Evolutionary conservation across 2,888 invertebrate genomes (phyloP).

Genomic region (Pinctada fucata): DNA sequence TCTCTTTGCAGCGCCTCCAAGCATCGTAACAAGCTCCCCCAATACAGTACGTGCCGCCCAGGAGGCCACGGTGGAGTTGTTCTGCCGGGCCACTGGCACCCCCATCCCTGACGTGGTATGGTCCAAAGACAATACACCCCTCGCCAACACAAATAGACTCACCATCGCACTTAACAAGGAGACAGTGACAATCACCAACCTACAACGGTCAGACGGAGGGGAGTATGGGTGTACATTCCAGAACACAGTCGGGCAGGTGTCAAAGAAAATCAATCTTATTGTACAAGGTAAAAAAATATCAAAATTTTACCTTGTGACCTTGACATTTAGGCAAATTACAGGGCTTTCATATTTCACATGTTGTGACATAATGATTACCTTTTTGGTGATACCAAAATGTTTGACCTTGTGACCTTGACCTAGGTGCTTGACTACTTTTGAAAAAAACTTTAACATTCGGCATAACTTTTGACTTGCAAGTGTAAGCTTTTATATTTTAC

Average conservation of each 20-base stretch:
- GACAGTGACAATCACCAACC: conserved; percentile 91
- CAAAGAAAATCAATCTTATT: conserved; percentile 95
- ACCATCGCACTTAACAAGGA: conserved; percentile 52
- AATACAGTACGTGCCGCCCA: conserved; percentile 58
- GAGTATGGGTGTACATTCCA: conserved; percentile 97
- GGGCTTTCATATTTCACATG: too few relatives aligned
- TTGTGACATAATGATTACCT: too few relatives aligned
- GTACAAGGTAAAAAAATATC: conserved; percentile 82
- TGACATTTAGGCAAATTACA: too few relatives aligned
- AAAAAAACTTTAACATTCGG: too few relatives aligned
- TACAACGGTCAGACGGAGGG: conserved; percentile 95
- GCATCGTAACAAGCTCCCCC: conserved; percentile 60
- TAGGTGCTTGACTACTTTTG: too few relatives aligned
- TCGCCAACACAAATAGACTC: conserved; percentile 54
- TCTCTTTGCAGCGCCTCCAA: conserved; percentile 64
- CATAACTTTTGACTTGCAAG: too few relatives aligned
- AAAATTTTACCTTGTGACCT: too few relatives aligned
- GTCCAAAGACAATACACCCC: conserved; percentile 83
- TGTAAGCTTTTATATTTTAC: too few relatives aligned
- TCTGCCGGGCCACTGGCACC: conserved; percentile 95
- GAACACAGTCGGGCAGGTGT: conserved; percentile 96
- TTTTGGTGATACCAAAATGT: too few relatives aligned
- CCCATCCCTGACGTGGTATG: conserved; percentile 96
- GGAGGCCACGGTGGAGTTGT: conserved; percentile 96
- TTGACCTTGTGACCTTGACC: too few relatives aligned